These are phyloP conservation scores for Drosophila mettleri DNA, from an alignment of 2,888 invertebrate species.

Conservation along the genomic window DNA sequence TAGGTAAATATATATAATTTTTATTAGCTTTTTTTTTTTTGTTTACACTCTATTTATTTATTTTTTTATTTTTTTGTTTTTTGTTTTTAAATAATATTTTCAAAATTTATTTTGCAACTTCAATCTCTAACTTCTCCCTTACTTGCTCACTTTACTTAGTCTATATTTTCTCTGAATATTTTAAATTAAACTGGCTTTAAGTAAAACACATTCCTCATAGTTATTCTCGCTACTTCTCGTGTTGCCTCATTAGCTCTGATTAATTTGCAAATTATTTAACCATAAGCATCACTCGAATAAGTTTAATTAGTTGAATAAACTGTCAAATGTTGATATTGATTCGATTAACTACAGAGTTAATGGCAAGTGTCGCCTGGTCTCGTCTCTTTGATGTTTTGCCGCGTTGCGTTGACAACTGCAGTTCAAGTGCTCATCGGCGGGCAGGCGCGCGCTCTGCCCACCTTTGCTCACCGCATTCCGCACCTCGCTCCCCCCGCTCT, in stretches of 20 bases:
- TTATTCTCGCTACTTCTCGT: neutral
- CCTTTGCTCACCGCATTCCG: neutral
- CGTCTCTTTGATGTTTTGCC: conserved; percentile 14
- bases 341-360: conserved; percentile 51
- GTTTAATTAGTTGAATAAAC: conserved; percentile 64
- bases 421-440: conserved; percentile 7
- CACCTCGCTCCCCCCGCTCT: neutral
- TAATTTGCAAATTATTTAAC: conserved; percentile 3
- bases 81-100: too few relatives aligned
- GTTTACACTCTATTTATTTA: too few relatives aligned
- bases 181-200: too few relatives aligned
- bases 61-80: too few relatives aligned
- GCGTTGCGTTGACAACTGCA: conserved; percentile 50
- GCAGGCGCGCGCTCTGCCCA: neutral
- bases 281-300: conserved; percentile 25
- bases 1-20: too few relatives aligned
- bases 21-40: too few relatives aligned
- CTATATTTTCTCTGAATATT: too few relatives aligned
- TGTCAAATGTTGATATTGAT: conserved; percentile 53
- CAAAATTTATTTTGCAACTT: too few relatives aligned
- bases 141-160: too few relatives aligned
- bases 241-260: neutral
- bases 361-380: conserved; percentile 19
- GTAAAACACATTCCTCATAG: too few relatives aligned
- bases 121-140: too few relatives aligned